A percentile compares a stretch with the other conserved stretches of the same genome.
Conservation (phyloP, 2,113 vertebrate genomes). For the Eidolon helvum region DNA sequence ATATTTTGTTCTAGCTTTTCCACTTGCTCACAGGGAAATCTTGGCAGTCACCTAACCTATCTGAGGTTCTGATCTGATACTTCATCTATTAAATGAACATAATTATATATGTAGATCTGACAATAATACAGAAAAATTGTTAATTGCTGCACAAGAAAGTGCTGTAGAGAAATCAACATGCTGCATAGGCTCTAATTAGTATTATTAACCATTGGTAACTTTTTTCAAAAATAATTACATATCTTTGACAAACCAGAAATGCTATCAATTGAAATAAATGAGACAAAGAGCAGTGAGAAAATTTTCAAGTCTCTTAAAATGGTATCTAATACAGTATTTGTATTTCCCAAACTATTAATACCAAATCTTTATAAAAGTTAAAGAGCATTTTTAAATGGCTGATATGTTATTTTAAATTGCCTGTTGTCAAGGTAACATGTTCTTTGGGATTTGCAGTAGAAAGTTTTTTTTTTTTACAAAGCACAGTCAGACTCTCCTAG, state of each 20-base stretch:
- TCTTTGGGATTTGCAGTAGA: slow-evolving; percentile 61
- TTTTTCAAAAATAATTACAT: not conserved
- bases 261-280: not conserved
- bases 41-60: not conserved
- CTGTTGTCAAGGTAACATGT: slow-evolving; percentile 70
- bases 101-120: not conserved
- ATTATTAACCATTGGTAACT: not conserved
- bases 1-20: not conserved
- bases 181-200: not conserved
- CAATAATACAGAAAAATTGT: not conserved
- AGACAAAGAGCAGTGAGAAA: not conserved
- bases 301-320: not conserved
- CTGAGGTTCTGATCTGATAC: not conserved
- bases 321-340: not conserved
- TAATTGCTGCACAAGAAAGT: not conserved
- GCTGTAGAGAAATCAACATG: not conserved
- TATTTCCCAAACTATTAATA: not conserved
- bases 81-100: not conserved
- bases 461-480: not conserved
- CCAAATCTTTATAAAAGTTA: slow-evolving; percentile 38
- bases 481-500: slow-evolving; percentile 44
- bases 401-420: slow-evolving; percentile 57
- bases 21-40: not conserved
- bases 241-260: not conserved
- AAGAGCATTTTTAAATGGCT: slow-evolving; percentile 64